Base-by-base conservation (phyloP, 1,140 invertebrate species). In the Seison nebaliae region DNA sequence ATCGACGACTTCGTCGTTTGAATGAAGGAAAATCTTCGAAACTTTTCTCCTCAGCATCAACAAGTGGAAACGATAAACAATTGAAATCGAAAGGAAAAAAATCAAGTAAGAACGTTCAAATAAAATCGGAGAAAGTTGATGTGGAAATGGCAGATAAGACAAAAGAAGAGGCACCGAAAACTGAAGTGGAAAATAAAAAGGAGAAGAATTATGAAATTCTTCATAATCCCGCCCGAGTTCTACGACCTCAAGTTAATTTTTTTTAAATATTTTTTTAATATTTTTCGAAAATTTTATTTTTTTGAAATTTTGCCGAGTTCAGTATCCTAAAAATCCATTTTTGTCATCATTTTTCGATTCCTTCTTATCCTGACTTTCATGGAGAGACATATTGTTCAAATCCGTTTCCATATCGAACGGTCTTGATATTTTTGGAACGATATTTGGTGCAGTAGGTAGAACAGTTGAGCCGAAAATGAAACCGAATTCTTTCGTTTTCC, bases 181-280 rank as follows among this genome's bases (percentile, higher is more conserved):
- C 24, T 26, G 2, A 8, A 11, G 12, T 2, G 9, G 76, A 83
- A 53, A 62, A 65, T 46, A 63, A 67, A 66, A 62, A 66, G 32
- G 70, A 72, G 44, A 73, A 84, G 0, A 71, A 59, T 39, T 88
- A 78, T 61, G 81, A 94, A 60, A 73, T 86, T 39, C 58, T 96
- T 3, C 68, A 69, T 35, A 98, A 98, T 64, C 88, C 88, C 1
- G 79, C 81, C 1, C 68, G 88, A 32, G 71, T 83, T 3, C 71
- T 96, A 63, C 72, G 78, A 36, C 77, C 81, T 50, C 88, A 93
- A 54, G 57, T 63, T 8, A 14, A 6, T 41, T 9, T 12, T 9
- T 4, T 34, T 5, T 5, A 35, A 4, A 5, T 36, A 5, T 12
- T 9, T 43, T 35, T 28, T 12, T 26, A 12, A 3, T 26, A n/a